These are phyloP conservation scores for Hypothenemus hampei DNA, from an alignment of 1,140 invertebrate genomes.

Conservation along the genomic window DNA sequence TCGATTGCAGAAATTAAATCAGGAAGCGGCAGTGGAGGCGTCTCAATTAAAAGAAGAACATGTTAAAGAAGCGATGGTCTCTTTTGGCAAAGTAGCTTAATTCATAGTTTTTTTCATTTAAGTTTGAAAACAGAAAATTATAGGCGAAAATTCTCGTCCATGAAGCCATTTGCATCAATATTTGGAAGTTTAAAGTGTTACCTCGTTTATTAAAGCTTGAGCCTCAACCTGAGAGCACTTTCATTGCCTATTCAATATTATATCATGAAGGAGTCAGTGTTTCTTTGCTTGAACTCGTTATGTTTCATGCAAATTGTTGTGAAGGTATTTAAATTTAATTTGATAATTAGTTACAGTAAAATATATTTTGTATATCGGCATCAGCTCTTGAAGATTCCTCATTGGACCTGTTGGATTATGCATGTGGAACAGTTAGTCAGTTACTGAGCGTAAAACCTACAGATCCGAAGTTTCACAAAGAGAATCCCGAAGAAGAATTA, in stretches of 20 bases:
- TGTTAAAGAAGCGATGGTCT: constrained; percentile 65
- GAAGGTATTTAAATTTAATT: constrained; percentile 51
- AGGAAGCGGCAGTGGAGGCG: constrained; percentile 72
- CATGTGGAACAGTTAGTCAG: constrained; percentile 46
- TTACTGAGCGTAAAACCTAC: constrained; percentile 40
- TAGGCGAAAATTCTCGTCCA: constrained; percentile 64
- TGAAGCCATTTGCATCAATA: constrained; percentile 68
- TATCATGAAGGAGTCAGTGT: constrained; percentile 50
- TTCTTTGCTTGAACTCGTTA: constrained; percentile 66
- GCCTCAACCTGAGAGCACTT: constrained; percentile 59
- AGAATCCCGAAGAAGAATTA: constrained; percentile 54
- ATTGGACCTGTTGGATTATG: constrained; percentile 71
- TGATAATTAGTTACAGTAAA: background rate
- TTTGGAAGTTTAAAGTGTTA: constrained; percentile 73
- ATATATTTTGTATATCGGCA: background rate
- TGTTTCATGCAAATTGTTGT: constrained; percentile 67
- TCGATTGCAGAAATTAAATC: constrained; percentile 69
- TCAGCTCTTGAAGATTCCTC: constrained; percentile 57
- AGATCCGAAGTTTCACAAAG: constrained; percentile 43
- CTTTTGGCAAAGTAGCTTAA: constrained; percentile 55
- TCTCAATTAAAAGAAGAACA: constrained; percentile 61
- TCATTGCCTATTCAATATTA: constrained; percentile 61
- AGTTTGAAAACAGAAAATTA: constrained; percentile 32
- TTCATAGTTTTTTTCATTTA: background rate
- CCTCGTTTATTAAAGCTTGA: constrained; percentile 63